Percentiles rank a stretch among this genome's conserved stretches.
Conservation (phyloP, 2,888 invertebrate genomes). For the Microplitis manilae region DNA sequence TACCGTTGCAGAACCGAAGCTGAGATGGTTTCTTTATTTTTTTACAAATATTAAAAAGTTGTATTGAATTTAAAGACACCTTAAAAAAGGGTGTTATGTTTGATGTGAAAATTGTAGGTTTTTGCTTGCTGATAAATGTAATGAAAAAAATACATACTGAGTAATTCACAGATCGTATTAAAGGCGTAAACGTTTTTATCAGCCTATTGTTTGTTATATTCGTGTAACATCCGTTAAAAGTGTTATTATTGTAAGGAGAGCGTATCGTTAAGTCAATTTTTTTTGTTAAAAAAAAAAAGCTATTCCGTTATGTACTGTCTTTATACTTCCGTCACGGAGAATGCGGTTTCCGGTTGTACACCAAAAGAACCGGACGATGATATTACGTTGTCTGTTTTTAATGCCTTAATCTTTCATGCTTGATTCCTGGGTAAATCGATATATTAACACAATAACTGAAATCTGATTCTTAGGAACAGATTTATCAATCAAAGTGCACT, state of each 20-base stretch:
- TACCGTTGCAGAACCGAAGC: neutral
- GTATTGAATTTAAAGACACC: neutral
- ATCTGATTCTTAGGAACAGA: neutral
- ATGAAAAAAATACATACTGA: no score
- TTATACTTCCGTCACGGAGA: constrained; percentile 63
- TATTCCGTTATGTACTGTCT: constrained; percentile 49
- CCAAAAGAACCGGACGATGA: constrained; percentile 10
- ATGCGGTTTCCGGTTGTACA: constrained; percentile 66
- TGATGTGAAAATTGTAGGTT: neutral
- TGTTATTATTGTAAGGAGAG: constrained; percentile 49
- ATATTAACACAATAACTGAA: constrained; percentile 2
- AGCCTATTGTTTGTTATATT: constrained; percentile 35
- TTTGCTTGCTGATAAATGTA: no score
- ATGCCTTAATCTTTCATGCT: neutral
- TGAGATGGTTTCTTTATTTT: neutral
- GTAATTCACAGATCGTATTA: neutral
- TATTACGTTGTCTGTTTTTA: constrained; percentile 1
- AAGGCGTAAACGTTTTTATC: neutral
- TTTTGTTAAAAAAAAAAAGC: constrained; percentile 3
- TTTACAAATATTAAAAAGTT: neutral
- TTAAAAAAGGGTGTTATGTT: neutral
- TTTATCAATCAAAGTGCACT: no score
- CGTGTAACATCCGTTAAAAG: constrained; percentile 54
- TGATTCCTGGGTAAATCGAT: constrained; percentile 48
- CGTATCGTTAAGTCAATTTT: constrained; percentile 48